Conservation (phyloP, 2,888 invertebrate species). For the Pyrochroa serraticornis region DNA sequence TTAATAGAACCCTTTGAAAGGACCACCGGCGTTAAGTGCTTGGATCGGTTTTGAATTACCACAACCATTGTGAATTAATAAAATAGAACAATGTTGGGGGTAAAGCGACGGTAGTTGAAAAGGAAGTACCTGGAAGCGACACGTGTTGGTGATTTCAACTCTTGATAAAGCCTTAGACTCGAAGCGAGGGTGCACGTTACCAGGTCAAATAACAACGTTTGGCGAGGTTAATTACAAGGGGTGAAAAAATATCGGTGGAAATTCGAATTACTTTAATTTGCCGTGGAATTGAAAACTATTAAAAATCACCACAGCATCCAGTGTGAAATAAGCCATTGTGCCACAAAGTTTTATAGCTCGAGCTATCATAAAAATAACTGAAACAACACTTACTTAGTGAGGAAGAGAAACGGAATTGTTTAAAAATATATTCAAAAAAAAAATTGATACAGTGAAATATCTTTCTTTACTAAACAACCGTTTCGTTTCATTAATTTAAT, state of each 20-base stretch:
- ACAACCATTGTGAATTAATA: conserved; percentile 6
- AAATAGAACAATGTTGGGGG: conserved; percentile 9
- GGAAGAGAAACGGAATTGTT: too few species aligned
- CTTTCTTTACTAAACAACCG: too few species aligned
- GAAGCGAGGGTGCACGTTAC: conserved; percentile 2
- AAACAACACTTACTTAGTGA: too few species aligned
- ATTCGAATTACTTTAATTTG: too few species aligned
- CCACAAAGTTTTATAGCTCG: too few species aligned
- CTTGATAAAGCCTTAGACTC: conserved; percentile 35
- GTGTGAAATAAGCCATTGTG: too few species aligned
- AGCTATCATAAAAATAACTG: too few species aligned
- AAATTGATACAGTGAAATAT: too few species aligned
- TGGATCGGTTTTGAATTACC: background rate
- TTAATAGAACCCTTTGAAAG: conserved; percentile 4
- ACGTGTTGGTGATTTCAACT: conserved; percentile 37
- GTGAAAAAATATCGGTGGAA: background rate
- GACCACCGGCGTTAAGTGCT: conserved; percentile 3
- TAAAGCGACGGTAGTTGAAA: conserved; percentile 18
- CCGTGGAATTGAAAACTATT: too few species aligned
- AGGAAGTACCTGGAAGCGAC: conserved; percentile 26
- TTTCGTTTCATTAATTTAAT: too few species aligned
- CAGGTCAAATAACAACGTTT: conserved; percentile 4
- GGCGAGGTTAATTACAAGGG: conserved; percentile 7
- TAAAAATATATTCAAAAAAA: too few species aligned
- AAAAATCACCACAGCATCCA: too few species aligned